A percentile compares a stretch with the other conserved stretches of the same genome.
phyloP scores from a whole-genome alignment of 1,140 invertebrate genomes.

The Calycopis cecrops region DNA sequence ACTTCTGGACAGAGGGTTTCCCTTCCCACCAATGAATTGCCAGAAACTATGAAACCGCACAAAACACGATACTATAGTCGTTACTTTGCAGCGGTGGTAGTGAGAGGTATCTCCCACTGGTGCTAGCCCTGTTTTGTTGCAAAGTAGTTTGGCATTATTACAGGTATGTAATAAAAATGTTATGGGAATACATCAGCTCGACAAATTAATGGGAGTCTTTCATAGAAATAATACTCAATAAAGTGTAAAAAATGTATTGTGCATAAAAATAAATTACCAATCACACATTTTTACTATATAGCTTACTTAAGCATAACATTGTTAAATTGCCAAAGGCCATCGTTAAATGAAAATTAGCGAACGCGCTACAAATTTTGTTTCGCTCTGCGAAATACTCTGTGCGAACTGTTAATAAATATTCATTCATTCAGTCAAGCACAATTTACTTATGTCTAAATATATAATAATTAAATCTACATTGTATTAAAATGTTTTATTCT shows the following conservation, averaged over 20 bases:
- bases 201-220: no score
- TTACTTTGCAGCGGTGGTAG: no score
- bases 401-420: constrained; percentile 40
- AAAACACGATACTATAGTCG: no score
- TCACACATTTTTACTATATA: constrained; percentile 19
- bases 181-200: no score
- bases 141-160: no score
- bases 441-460: constrained; percentile 35
- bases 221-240: constrained; percentile 1
- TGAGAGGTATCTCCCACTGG: no score
- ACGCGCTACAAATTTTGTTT: background rate
- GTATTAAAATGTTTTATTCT: constrained; percentile 13
- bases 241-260: constrained; percentile 45
- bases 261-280: constrained; percentile 50
- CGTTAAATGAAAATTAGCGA: constrained; percentile 9
- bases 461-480: constrained; percentile 17
- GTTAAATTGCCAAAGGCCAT: constrained; percentile 10
- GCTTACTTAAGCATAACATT: constrained; percentile 15
- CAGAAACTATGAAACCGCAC: no score
- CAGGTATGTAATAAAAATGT: no score
- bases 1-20: no score
- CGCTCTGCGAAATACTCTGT: constrained; percentile 20
- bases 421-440: constrained; percentile 35
- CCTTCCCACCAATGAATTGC: no score
- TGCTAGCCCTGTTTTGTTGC: no score